Percentiles rank a stretch among this genome's conserved stretches.
Conservation (phyloP, 2,113 vertebrate species). For the Sarotherodon lohbergeri region DNA sequence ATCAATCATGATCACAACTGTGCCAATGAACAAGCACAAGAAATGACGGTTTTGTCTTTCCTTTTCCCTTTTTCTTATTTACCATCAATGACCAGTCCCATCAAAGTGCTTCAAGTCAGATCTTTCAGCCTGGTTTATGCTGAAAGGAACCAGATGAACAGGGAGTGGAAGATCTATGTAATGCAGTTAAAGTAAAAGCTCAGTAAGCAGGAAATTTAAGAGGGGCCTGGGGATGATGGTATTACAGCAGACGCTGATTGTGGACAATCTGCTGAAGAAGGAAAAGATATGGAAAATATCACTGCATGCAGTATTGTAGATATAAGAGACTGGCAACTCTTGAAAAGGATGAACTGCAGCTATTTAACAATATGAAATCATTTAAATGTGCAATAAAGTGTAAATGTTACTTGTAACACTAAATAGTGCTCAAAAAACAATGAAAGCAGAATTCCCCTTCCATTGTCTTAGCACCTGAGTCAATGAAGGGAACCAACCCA, state of each 20-base stretch:
- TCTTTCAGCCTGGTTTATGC: conserved; percentile 44
- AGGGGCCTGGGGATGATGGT: conserved; percentile 60
- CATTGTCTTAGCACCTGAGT: conserved; percentile 32
- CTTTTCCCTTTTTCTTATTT: conserved; percentile 28
- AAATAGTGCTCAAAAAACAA: not conserved
- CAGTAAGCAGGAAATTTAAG: conserved; percentile 69
- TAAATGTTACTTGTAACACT: not conserved
- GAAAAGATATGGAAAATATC: conserved; percentile 63
- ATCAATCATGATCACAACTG: conserved; percentile 50
- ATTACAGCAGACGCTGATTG: conserved; percentile 61
- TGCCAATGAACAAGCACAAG: conserved; percentile 28
- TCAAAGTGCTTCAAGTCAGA: conserved; percentile 2
- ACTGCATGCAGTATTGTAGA: conserved; percentile 23
- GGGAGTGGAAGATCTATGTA: conserved; percentile 60
- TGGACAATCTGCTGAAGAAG: conserved; percentile 58
- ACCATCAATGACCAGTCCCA: conserved; percentile 12
- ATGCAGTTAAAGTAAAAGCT: conserved; percentile 72
- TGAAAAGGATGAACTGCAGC: not conserved
- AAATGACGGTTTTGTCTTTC: conserved; percentile 33
- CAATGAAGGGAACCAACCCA: not conserved
- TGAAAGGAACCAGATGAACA: conserved; percentile 64
- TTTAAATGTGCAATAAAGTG: not conserved
- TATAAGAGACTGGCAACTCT: not conserved
- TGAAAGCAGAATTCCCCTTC: conserved; percentile 35
- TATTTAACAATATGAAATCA: not conserved